Percentiles rank a stretch among this genome's conserved stretches.
Conservation (phyloP, 1,140 invertebrate genomes). For the Heliconius hermathena region DNA sequence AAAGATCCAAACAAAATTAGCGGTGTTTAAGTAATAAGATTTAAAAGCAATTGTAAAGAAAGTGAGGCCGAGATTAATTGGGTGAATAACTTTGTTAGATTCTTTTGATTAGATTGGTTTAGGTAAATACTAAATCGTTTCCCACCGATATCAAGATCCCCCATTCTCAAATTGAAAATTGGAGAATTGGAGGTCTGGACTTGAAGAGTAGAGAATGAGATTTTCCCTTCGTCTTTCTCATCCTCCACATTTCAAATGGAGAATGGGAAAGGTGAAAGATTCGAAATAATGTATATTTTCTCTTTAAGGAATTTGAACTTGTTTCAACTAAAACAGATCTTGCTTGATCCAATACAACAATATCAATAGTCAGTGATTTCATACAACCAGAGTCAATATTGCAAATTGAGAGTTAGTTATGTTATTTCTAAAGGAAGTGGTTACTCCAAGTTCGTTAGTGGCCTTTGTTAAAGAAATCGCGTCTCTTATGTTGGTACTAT, state of each 20-base stretch:
- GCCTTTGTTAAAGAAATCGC: conserved; percentile 26
- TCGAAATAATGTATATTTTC: background rate
- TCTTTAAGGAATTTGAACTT: background rate
- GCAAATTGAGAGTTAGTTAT: conserved; percentile 21
- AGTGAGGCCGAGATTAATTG: background rate
- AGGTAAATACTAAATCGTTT: background rate
- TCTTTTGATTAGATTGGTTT: background rate
- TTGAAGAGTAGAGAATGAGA: no score
- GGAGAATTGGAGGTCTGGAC: no score
- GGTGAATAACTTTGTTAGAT: background rate
- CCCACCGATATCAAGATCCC: no score
- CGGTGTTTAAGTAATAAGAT: background rate
- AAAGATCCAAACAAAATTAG: background rate
- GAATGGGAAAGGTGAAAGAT: background rate
- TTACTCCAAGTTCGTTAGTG: conserved; percentile 33
- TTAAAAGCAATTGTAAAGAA: background rate
- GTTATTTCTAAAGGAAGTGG: conserved; percentile 19
- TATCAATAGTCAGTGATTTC: conserved; percentile 1
- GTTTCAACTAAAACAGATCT: background rate
- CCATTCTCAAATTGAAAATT: no score
- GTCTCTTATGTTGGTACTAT: background rate
- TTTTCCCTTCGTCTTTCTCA: no score
- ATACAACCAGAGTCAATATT: conserved; percentile 3
- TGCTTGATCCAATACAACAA: background rate
- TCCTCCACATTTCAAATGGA: background rate